Evolutionary conservation across 2,113 vertebrate genomes (phyloP).

Genomic region (Sphyrna mokarran): DNA sequence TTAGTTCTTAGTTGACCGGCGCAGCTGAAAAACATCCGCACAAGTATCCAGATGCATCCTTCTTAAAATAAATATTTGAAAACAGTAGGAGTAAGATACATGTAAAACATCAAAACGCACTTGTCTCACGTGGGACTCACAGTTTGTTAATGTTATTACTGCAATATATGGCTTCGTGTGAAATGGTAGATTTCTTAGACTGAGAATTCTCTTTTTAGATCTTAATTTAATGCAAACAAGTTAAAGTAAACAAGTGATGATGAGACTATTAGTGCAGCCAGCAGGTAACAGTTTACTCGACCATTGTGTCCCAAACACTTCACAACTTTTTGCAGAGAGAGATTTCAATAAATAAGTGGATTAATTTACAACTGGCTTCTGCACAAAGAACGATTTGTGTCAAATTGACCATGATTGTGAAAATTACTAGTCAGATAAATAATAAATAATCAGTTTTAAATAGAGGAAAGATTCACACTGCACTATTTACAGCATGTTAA

Average conservation of each 20-base stretch:
- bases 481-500: not conserved
- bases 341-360: not conserved
- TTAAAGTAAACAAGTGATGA: not conserved
- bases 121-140: conserved; percentile 62
- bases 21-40: not conserved
- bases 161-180: not conserved
- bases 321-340: not conserved
- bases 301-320: not conserved
- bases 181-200: not conserved
- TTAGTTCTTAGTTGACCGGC: not conserved
- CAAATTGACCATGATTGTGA: not conserved
- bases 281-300: not conserved
- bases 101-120: conserved; percentile 70
- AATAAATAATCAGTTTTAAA: not conserved
- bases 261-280: not conserved
- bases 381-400: not conserved
- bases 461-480: not conserved
- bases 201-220: not conserved
- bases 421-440: not conserved
- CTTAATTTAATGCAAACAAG: not conserved
- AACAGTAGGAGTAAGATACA: conserved; percentile 61
- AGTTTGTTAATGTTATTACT: conserved; percentile 52
- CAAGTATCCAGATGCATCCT: not conserved
- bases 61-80: conserved; percentile 59
- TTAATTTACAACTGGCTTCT: not conserved